Conservation (phyloP, 2,888 invertebrate species). For the Meloe dianella region DNA sequence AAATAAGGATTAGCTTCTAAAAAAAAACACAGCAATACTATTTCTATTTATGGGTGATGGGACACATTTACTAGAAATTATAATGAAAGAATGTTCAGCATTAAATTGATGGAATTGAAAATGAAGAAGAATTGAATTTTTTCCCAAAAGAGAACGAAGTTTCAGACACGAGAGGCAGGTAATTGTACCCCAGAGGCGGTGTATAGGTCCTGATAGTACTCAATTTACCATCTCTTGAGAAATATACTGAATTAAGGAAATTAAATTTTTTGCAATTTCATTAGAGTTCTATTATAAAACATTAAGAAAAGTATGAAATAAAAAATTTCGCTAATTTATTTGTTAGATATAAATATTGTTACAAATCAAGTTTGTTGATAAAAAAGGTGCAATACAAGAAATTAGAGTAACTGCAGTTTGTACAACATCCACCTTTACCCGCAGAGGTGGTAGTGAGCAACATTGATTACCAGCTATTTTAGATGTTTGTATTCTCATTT, state of each 20-base stretch:
- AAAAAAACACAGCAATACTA: too few species aligned
- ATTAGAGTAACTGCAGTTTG: too few species aligned
- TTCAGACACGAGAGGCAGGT: neutral
- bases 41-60: too few species aligned
- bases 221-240: constrained; percentile 2
- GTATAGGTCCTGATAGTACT: constrained; percentile 4
- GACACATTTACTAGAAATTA: neutral
- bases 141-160: neutral
- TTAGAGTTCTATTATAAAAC: neutral
- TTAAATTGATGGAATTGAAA: neutral
- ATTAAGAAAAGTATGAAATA: too few species aligned
- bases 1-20: too few species aligned
- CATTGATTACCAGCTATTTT: too few species aligned
- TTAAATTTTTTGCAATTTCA: constrained; percentile 6
- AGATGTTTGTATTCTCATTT: too few species aligned
- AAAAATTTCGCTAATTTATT: neutral
- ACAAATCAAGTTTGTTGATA: too few species aligned
- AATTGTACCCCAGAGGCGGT: neutral
- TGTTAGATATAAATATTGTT: neutral
- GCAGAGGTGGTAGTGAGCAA: too few species aligned
- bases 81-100: neutral
- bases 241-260: constrained; percentile 8
- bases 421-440: too few species aligned
- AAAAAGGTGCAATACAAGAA: too few species aligned
- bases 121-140: neutral